These are phyloP conservation scores for Magallana angulata DNA, from an alignment of 1,140 invertebrate species.

Conservation along the genomic window DNA sequence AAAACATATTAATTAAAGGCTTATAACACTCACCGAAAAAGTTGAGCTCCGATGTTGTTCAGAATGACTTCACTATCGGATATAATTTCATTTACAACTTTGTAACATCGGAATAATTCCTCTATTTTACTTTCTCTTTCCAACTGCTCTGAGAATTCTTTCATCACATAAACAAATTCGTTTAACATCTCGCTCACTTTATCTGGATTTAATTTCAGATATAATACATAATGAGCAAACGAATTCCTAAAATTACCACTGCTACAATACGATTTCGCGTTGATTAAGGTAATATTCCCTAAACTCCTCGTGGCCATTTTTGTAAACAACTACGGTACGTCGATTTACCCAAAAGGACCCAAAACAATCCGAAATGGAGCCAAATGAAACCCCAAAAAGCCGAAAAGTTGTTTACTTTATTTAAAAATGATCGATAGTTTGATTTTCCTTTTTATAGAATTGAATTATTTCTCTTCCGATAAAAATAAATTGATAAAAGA, in stretches of 20 bases:
- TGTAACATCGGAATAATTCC: constrained; percentile 79
- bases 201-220: constrained; percentile 65
- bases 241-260: constrained; percentile 68
- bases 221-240: constrained; percentile 72
- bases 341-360: no score
- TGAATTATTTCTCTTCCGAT: no score
- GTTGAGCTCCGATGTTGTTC: constrained; percentile 78
- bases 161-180: constrained; percentile 68
- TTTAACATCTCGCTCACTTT: constrained; percentile 59
- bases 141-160: constrained; percentile 70
- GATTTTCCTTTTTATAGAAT: no score
- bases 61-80: constrained; percentile 76
- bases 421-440: no score
- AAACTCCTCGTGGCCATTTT: constrained; percentile 17
- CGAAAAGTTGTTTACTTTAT: no score
- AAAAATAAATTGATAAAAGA: no score
- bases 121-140: constrained; percentile 60
- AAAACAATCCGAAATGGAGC: no score
- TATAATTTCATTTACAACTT: constrained; percentile 78
- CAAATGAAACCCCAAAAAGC: no score
- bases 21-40: constrained; percentile 76
- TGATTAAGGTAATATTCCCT: constrained; percentile 56
- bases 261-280: constrained; percentile 61
- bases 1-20: no score
- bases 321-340: neutral